phyloP scores from a whole-genome alignment of 2,888 invertebrate genomes.

The Sphecodes monilicornis region DNA sequence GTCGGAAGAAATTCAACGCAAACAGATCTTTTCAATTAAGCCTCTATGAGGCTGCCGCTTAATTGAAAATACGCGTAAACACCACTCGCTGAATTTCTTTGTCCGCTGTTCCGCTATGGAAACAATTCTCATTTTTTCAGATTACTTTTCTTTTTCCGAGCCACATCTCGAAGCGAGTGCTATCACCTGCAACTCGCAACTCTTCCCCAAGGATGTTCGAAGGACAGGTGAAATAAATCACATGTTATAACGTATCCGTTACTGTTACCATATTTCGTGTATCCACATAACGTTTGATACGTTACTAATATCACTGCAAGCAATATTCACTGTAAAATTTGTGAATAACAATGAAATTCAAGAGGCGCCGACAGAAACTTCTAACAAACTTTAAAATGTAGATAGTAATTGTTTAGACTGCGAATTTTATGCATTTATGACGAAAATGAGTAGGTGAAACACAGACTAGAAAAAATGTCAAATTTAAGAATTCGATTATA shows the following conservation, averaged over 20 bases:
- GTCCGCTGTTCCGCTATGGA: background rate
- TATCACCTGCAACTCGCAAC: background rate
- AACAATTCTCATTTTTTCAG: conserved; percentile 14
- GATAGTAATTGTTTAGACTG: no score
- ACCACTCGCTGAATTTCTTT: background rate
- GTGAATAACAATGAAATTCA: no score
- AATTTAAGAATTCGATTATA: no score
- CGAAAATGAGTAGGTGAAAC: no score
- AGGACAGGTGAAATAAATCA: conserved; percentile 37
- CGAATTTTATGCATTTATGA: no score
- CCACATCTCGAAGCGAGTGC: conserved; percentile 4
- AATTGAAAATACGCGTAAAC: conserved; percentile 31
- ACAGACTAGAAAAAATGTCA: no score
- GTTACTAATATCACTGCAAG: background rate
- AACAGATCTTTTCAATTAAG: conserved; percentile 22
- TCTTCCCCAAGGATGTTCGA: conserved; percentile 20
- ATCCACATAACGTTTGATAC: conserved; percentile 1
- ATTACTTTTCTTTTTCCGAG: conserved; percentile 18
- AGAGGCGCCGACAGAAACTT: no score
- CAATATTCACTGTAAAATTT: no score
- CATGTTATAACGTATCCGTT: conserved; percentile 35
- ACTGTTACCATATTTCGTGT: background rate
- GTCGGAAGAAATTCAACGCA: background rate
- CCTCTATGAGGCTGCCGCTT: background rate
- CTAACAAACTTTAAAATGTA: no score